Evolutionary conservation across 2,797 vertebrate species (phyloP).

Genomic region (Ammospiza maritima): DNA sequence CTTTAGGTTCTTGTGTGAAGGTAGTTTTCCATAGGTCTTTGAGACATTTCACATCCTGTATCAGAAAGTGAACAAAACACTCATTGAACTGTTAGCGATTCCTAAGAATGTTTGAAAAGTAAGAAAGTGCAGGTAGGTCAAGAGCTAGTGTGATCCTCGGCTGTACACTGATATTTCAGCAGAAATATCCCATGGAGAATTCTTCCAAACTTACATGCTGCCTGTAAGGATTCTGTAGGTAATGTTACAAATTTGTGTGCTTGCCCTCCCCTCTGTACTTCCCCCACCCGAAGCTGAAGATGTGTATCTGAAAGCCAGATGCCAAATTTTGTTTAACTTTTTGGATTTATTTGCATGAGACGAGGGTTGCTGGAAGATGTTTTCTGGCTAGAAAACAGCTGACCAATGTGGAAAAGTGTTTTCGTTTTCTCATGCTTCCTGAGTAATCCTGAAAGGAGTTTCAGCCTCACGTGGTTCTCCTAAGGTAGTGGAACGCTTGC

Average conservation of each 20-base stretch:
- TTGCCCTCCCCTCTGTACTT: neutral
- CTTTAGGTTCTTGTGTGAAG: neutral
- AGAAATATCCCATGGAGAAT: neutral
- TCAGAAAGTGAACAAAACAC: neutral
- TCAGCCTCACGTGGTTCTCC: neutral
- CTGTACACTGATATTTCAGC: fast-evolving
- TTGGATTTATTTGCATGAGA: neutral
- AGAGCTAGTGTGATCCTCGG: neutral
- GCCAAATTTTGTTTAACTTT: neutral
- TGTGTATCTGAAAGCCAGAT: neutral
- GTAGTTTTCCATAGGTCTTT: neutral
- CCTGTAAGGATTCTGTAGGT: neutral
- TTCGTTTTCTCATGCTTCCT: constrained; percentile 38
- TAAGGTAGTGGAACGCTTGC: neutral
- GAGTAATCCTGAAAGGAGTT: constrained; percentile 27
- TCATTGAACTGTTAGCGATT: neutral
- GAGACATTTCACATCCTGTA: neutral
- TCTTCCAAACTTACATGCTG: neutral
- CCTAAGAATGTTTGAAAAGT: neutral
- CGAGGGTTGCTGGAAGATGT: neutral
- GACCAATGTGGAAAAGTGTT: constrained; percentile 51
- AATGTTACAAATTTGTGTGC: neutral
- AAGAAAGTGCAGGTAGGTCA: neutral
- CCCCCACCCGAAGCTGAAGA: neutral
- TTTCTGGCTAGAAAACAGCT: constrained; percentile 48